Conservation (phyloP, 2,113 vertebrate genomes). For the Chaetodon auriga region DNA sequence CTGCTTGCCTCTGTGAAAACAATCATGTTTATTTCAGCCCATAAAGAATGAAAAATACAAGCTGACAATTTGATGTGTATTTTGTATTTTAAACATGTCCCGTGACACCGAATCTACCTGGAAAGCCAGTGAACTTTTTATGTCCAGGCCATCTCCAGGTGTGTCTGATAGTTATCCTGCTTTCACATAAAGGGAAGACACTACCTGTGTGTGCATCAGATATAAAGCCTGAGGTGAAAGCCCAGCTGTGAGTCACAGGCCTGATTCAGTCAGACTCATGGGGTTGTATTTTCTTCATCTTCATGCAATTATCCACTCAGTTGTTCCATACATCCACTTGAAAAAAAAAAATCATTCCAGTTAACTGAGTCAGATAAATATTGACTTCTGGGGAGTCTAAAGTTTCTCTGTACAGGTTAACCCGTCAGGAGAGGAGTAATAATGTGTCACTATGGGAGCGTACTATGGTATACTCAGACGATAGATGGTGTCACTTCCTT, state of each 20-base stretch:
- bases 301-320: conserved; percentile 8
- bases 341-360: conserved; percentile 11
- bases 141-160: not conserved
- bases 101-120: not conserved
- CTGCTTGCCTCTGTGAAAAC: conserved; percentile 21
- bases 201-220: conserved; percentile 6
- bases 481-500: conserved; percentile 3
- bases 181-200: conserved; percentile 6
- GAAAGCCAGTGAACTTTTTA: not conserved
- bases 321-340: conserved; percentile 26
- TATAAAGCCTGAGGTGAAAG: conserved; percentile 24
- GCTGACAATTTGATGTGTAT: conserved; percentile 42
- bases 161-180: conserved; percentile 16
- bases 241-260: conserved; percentile 40
- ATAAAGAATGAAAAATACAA: conserved; percentile 34
- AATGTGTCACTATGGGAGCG: conserved; percentile 17
- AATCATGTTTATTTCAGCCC: conserved; percentile 24
- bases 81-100: not conserved
- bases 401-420: not conserved
- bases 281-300: conserved; percentile 9
- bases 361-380: conserved; percentile 25
- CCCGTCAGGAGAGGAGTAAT: conserved; percentile 5
- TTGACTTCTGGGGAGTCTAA: conserved; percentile 6
- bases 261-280: not conserved
- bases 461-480: not conserved